Evolutionary conservation across 2,888 invertebrate species (phyloP), one percentile per base, ranked within the genome.

Genomic region (Watsonalla binaria): DNA sequence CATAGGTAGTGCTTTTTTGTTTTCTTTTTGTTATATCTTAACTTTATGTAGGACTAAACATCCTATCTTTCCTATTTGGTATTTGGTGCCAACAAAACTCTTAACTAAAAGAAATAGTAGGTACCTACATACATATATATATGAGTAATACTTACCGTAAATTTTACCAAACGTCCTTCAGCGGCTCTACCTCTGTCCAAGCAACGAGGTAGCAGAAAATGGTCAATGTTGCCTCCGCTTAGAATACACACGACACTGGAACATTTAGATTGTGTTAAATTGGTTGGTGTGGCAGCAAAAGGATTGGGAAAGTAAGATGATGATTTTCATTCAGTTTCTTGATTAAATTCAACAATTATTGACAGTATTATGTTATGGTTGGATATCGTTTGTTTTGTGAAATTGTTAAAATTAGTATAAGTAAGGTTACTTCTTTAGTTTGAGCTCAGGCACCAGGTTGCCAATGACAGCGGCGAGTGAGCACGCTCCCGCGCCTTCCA

Each of bases 191-290:
- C 98, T 66, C 97, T 91, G 72, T 98, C 97, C 63, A 98, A 82
- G 66, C 96, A 96, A 42, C 97, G 92, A 0, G 95, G 94, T 58
- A 97, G 91, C 14, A 96, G 93, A 0, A 96, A 94, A 11, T 96
- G 95, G 77, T 97, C 97, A 54, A 97, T 96, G 81, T 98, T 98
- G 53, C 98, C 97, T 14, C 96, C 96, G 75, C 95, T 96, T 5
- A 97, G 81, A 52, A 96, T 92, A 52, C 97, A 92, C 0, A 97
- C 96, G 50, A 97, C 96, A 71, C 97, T 97, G 69, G 53, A 89
- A 58, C 51, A 57, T 1, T 24, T 24, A 56, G 54, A 5, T 8
- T 24, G 24, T 0, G 24, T 9, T 0, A 46, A 46, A 8, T 42
- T 42, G 4, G 6, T 8, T 9, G 9, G 9, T 39, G 8, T 8